These are phyloP conservation scores for Champsocephalus esox DNA, from an alignment of 2,797 vertebrate genomes.

Conservation along the genomic window DNA sequence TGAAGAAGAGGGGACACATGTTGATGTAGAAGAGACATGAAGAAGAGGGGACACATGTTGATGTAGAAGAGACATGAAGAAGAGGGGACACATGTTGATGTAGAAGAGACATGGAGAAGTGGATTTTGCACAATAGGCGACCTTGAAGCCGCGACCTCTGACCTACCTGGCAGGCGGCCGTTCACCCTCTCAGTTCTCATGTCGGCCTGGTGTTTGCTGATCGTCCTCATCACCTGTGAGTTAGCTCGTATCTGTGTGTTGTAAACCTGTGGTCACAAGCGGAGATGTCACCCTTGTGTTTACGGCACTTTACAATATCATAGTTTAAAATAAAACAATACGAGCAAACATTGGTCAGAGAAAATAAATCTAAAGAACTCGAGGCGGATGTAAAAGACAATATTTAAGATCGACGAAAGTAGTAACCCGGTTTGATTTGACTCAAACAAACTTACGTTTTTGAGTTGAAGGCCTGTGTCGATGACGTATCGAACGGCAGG, in stretches of 20 bases:
- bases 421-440: too few species aligned
- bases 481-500: slow-evolving; percentile 87
- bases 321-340: not conserved
- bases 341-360: not conserved
- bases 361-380: not conserved
- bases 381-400: too few species aligned
- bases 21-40: too few species aligned
- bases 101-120: too few species aligned
- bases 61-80: too few species aligned
- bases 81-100: too few species aligned
- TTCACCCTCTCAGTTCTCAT: slow-evolving; percentile 86
- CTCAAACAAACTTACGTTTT: slow-evolving; percentile 85
- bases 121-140: too few species aligned
- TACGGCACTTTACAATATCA: not conserved
- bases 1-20: too few species aligned
- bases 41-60: too few species aligned
- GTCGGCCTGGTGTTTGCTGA: slow-evolving; percentile 93
- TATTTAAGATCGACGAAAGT: too few species aligned
- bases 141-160: not conserved
- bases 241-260: slow-evolving; percentile 93
- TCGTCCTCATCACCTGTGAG: slow-evolving; percentile 89
- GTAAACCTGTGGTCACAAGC: slow-evolving; percentile 86
- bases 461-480: slow-evolving; percentile 91
- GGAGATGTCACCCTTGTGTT: not conserved
- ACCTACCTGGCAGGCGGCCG: slow-evolving; percentile 86